Conservation (phyloP, 2,797 vertebrate species). For the Hirundo rustica region DNA sequence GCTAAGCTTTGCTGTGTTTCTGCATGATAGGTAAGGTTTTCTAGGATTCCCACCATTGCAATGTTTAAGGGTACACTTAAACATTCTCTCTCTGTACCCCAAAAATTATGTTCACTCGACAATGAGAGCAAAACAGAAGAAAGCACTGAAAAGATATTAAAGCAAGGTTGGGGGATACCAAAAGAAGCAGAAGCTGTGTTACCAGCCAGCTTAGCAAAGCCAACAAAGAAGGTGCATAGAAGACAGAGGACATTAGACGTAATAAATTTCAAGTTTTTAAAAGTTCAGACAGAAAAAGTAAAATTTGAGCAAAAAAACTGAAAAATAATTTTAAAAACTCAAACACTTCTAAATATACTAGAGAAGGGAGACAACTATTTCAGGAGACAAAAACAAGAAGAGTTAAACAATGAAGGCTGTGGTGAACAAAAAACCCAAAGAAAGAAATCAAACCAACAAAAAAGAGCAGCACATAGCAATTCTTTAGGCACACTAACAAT, state of each 20-base stretch:
- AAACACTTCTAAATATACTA: background rate
- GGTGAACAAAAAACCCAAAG: background rate
- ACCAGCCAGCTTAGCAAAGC: background rate
- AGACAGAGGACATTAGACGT: background rate
- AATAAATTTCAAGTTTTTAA: background rate
- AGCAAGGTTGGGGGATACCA: background rate
- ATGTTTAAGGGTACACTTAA: background rate
- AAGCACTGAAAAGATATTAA: conserved; percentile 3
- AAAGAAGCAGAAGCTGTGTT: background rate
- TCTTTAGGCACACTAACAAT: background rate
- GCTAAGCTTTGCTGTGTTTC: background rate
- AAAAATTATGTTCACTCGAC: background rate
- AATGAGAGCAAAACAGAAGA: background rate
- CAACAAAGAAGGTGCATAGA: background rate
- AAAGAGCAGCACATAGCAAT: background rate
- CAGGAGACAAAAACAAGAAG: background rate
- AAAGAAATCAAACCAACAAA: background rate
- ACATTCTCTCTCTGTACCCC: background rate
- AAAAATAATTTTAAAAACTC: background rate
- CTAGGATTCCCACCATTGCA: background rate
- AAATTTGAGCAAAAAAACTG: background rate
- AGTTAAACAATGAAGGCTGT: background rate
- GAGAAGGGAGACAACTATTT: background rate
- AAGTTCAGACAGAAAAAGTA: background rate
- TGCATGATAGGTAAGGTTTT: background rate